phyloP scores from a whole-genome alignment of 23 tunicate genomes.

The Halocynthia roretzi region DNA sequence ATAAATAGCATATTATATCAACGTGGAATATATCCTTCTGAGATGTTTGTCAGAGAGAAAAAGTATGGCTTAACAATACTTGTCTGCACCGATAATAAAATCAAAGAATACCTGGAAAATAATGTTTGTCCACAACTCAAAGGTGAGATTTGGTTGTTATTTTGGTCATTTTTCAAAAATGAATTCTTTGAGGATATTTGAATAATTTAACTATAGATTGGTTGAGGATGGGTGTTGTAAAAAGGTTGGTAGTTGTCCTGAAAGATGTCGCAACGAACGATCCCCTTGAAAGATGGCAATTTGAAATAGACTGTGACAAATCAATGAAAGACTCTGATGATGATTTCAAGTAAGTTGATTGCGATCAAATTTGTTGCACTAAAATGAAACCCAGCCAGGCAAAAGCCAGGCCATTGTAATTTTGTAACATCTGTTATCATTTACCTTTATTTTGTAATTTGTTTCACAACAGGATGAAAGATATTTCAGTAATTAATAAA shows the following conservation, averaged over 20 bases:
- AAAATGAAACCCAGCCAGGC: too few relatives aligned
- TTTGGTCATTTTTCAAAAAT: not conserved
- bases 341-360: not conserved
- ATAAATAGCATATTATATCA: slow-evolving; percentile 91
- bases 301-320: slow-evolving; percentile 56
- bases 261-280: slow-evolving; percentile 74
- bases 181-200: not conserved
- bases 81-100: slow-evolving; percentile 57
- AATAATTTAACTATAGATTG: slow-evolving; percentile 38
- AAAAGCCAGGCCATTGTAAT: too few relatives aligned
- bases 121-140: slow-evolving; percentile 79
- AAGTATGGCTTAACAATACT: slow-evolving; percentile 82
- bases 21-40: slow-evolving; percentile 89
- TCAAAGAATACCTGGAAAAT: slow-evolving; percentile 53
- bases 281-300: slow-evolving; percentile 90
- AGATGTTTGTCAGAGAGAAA: slow-evolving; percentile 87
- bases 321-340: not conserved
- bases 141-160: slow-evolving; percentile 24
- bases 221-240: slow-evolving; percentile 72
- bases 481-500: slow-evolving; percentile 41
- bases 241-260: slow-evolving; percentile 67
- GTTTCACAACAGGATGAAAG: slow-evolving; percentile 34
- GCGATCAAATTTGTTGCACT: not conserved
- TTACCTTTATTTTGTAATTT: not conserved
- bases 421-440: not conserved